Percentiles rank a stretch among this genome's conserved stretches.
phyloP scores from a whole-genome alignment of 2,113 vertebrate genomes.

The Anhinga rufa region DNA sequence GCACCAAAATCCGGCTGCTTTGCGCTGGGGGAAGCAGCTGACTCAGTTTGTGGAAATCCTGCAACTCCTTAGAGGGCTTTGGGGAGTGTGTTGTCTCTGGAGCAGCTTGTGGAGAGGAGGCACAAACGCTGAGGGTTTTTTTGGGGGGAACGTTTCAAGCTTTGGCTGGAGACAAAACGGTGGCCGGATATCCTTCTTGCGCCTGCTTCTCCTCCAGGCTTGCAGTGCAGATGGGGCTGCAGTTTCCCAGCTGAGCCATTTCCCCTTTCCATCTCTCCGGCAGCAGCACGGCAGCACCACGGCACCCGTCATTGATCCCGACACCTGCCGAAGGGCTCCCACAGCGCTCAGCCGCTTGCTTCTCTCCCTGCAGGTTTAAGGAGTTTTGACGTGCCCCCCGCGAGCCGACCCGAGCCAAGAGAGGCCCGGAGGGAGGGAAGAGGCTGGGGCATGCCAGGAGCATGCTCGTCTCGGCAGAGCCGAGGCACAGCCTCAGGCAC shows the following conservation, averaged over 20 bases:
- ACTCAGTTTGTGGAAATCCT: neutral
- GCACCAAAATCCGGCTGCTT: neutral
- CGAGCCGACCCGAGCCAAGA: neutral
- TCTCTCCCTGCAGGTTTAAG: conserved; percentile 39
- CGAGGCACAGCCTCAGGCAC: neutral
- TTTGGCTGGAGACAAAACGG: neutral
- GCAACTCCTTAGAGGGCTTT: fast-evolving
- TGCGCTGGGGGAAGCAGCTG: neutral
- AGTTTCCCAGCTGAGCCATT: neutral
- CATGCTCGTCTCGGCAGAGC: neutral
- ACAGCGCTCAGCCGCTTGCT: fast-evolving
- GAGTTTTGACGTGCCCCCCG: neutral
- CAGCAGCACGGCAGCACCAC: neutral
- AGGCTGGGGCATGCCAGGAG: neutral
- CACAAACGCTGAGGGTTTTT: neutral
- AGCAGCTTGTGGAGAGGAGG: neutral
- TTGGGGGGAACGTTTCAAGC: neutral
- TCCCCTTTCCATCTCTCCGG: neutral
- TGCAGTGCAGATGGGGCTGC: neutral
- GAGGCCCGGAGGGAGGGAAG: neutral
- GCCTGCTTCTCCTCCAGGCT: neutral
- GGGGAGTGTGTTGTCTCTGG: fast-evolving
- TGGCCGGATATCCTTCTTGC: neutral
- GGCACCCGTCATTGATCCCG: fast-evolving
- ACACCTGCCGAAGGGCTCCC: fast-evolving